Percentiles rank a stretch among this genome's conserved stretches.
These are phyloP conservation scores for Microcebus tavaratra DNA, from an alignment of 2,113 vertebrate genomes.

Conservation along the genomic window DNA sequence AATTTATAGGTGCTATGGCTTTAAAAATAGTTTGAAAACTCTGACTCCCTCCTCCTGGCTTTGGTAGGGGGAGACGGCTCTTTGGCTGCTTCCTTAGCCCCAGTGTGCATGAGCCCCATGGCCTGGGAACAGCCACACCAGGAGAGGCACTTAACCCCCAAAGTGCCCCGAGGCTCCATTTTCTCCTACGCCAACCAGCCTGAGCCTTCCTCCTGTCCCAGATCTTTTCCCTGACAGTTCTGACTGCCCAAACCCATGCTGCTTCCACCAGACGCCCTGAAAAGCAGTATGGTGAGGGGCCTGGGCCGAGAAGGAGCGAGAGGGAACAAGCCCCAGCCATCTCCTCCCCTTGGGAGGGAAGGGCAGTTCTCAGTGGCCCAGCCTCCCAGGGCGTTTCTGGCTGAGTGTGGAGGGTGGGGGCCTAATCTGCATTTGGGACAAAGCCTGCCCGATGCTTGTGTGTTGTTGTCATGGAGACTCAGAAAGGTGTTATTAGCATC, in stretches of 20 bases:
- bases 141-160: background rate
- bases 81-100: background rate
- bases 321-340: background rate
- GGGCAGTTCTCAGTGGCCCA: background rate
- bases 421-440: conserved; percentile 73
- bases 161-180: background rate
- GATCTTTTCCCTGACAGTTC: background rate
- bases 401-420: conserved; percentile 21
- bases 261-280: background rate
- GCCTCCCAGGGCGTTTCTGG: conserved; percentile 20
- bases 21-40: conserved; percentile 3
- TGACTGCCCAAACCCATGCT: background rate
- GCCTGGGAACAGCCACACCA: background rate
- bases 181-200: background rate
- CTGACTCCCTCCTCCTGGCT: background rate
- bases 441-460: conserved; percentile 60
- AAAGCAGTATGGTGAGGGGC: background rate
- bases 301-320: background rate
- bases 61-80: background rate
- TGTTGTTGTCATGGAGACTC: conserved; percentile 75
- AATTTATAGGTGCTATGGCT: background rate
- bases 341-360: background rate
- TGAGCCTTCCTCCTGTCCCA: background rate
- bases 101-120: background rate
- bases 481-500: conserved; percentile 81